Percentiles rank a stretch among this genome's conserved stretches.
These are phyloP conservation scores for Lepilemur septentrionalis DNA, from an alignment of 2,797 vertebrate species.

Conservation along the genomic window DNA sequence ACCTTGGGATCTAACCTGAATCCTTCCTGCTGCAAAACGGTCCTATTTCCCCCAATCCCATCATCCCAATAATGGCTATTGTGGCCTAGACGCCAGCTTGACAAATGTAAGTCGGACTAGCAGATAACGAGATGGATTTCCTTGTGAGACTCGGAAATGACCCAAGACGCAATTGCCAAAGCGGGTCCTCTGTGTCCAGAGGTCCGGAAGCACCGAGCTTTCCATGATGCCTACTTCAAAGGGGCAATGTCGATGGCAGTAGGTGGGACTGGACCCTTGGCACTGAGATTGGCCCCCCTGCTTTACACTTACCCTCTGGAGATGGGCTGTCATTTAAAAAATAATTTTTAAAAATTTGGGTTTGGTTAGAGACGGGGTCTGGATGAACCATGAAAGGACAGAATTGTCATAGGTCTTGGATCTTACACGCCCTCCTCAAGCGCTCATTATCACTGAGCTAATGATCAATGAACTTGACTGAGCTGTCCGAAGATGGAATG, in stretches of 20 bases:
- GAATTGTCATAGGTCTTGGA: background rate
- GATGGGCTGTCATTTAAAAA: background rate
- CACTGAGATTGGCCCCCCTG: background rate
- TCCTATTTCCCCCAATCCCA: background rate
- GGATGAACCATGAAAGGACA: background rate
- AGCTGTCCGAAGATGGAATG: background rate
- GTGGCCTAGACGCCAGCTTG: background rate
- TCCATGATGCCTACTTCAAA: accelerated
- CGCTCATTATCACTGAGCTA: background rate
- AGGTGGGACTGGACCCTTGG: background rate
- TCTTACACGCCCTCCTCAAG: background rate
- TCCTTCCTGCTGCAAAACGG: background rate
- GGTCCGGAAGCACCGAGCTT: accelerated
- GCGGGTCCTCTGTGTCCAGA: accelerated
- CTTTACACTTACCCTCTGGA: background rate
- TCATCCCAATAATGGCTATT: background rate
- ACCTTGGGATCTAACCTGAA: background rate
- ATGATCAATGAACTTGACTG: background rate
- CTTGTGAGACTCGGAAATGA: background rate
- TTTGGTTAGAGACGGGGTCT: background rate
- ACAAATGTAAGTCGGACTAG: background rate
- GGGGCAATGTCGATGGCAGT: accelerated
- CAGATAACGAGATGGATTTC: background rate
- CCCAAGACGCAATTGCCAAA: background rate
- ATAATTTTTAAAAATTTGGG: background rate